phyloP scores from a whole-genome alignment of 92 coral and sea anemone genomes.

The Porites lobata region DNA sequence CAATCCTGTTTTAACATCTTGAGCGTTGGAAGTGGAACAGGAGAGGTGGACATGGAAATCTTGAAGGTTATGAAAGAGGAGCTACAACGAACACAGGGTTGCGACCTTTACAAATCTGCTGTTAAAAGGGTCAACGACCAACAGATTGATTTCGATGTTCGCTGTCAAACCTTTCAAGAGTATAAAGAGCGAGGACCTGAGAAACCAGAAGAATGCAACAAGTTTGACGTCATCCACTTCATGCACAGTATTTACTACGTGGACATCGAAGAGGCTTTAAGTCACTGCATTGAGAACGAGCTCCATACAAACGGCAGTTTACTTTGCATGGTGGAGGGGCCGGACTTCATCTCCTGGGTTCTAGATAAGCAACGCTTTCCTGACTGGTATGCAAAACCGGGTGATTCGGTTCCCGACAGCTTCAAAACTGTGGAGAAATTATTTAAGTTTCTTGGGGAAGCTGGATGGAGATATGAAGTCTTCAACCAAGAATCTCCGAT shows the following conservation, averaged over 20 bases:
- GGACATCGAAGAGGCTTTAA: conserved; percentile 31
- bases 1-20: no score
- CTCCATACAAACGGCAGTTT: conserved; percentile 21
- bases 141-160: conserved; percentile 8
- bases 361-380: no score
- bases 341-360: background rate
- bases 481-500: conserved; percentile 19
- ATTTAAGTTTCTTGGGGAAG: conserved; percentile 10
- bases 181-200: background rate
- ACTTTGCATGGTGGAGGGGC: background rate
- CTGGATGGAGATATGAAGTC: conserved; percentile 35
- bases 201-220: background rate
- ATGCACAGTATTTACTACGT: conserved; percentile 56
- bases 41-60: no score
- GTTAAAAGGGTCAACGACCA: conserved; percentile 3
- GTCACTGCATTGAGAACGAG: conserved; percentile 21
- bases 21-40: no score
- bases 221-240: conserved; percentile 60
- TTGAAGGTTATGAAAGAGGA: no score
- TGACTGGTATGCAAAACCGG: background rate
- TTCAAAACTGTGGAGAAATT: conserved; percentile 11
- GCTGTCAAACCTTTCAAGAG: conserved; percentile 44
- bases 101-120: conserved; percentile 9
- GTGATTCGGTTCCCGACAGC: background rate
- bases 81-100: background rate